phyloP scores from a whole-genome alignment of 1,140 invertebrate species.

The Cepaea nemoralis region DNA sequence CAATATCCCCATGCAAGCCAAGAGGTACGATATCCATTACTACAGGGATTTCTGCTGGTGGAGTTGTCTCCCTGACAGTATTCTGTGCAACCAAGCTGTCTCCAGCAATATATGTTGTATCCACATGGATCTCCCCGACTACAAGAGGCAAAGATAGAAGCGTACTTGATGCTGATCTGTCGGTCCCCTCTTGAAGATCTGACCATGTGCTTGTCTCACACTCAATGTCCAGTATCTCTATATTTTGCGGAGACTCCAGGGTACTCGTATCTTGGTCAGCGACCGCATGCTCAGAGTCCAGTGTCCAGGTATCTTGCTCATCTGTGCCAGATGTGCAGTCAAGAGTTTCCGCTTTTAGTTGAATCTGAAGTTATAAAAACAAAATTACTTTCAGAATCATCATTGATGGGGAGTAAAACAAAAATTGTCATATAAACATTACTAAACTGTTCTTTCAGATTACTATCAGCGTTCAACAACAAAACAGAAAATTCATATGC shows the following conservation, averaged over 20 bases:
- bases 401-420: too few species aligned
- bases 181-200: neutral
- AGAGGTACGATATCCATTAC: neutral
- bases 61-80: neutral
- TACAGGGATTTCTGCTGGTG: neutral
- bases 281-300: neutral
- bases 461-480: too few species aligned
- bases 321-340: neutral
- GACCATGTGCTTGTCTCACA: neutral
- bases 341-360: neutral
- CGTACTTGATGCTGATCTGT: neutral
- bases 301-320: neutral
- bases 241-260: neutral
- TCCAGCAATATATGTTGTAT: neutral
- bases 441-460: too few species aligned
- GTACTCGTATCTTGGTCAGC: neutral
- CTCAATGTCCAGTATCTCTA: neutral
- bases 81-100: neutral
- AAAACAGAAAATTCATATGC: too few species aligned
- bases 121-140: neutral
- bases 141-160: neutral
- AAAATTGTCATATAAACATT: too few species aligned
- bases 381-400: neutral
- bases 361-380: neutral
- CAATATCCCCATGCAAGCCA: neutral